Conservation (phyloP, 2,113 vertebrate genomes). For the Apodemus sylvaticus region DNA sequence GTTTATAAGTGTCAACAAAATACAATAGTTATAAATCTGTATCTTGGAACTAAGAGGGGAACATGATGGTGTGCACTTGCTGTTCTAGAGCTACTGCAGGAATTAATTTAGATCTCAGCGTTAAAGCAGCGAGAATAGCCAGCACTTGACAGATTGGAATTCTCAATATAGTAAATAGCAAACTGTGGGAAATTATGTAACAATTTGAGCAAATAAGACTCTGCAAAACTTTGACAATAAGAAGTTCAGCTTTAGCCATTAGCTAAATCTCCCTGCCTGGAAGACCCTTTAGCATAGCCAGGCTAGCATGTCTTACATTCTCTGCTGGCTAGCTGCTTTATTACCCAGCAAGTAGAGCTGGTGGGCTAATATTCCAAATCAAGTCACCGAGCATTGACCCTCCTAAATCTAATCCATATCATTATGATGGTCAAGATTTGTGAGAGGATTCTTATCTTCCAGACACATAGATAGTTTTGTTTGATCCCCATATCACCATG, state of each 20-base stretch:
- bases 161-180: neutral
- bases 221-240: neutral
- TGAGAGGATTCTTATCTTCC: neutral
- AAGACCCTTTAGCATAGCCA: neutral
- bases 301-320: neutral
- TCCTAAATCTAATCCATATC: neutral
- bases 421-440: neutral
- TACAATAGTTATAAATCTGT: neutral
- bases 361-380: neutral
- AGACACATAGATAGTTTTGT: neutral
- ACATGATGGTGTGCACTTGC: neutral
- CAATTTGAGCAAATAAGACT: neutral
- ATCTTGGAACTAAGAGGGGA: neutral
- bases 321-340: neutral
- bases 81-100: neutral
- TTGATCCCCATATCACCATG: neutral
- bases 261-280: neutral
- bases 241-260: neutral
- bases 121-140: neutral
- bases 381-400: neutral
- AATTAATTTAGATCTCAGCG: neutral
- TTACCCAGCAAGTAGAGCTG: neutral
- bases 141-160: neutral
- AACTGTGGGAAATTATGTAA: neutral
- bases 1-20: neutral